Conservation (phyloP, 2,888 invertebrate species). For the Pseudeuparius sepicola region DNA sequence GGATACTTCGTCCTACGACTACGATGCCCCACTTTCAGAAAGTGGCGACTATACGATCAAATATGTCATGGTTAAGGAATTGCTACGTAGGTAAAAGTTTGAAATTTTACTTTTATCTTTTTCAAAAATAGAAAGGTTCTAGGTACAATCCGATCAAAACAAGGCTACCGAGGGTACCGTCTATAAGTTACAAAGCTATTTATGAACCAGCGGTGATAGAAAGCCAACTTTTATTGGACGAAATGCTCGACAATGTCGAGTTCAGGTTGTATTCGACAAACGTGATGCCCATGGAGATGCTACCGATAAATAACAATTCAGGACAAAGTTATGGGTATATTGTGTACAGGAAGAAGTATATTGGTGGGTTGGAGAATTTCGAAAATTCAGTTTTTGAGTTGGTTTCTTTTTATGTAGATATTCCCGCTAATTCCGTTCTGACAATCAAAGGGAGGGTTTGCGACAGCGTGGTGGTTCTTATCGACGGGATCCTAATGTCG, state of each 20-base stretch:
- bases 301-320: slow-evolving; percentile 34
- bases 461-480: slow-evolving; percentile 43
- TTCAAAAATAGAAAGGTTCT: no score
- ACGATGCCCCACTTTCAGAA: slow-evolving; percentile 18
- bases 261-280: slow-evolving; percentile 12
- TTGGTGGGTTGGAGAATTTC: no score
- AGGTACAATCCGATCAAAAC: slow-evolving; percentile 34
- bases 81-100: no score
- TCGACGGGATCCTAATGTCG: slow-evolving; percentile 37
- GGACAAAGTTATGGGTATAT: slow-evolving; percentile 50
- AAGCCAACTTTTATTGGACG: slow-evolving; percentile 24
- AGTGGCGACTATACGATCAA: slow-evolving; percentile 67
- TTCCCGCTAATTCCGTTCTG: slow-evolving; percentile 28
- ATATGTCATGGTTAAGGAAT: slow-evolving; percentile 47
- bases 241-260: slow-evolving; percentile 24
- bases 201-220: slow-evolving; percentile 29
- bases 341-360: slow-evolving; percentile 39
- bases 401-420: slow-evolving; percentile 24
- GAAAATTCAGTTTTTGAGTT: no score
- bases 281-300: slow-evolving; percentile 30
- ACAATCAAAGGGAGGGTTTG: slow-evolving; percentile 35
- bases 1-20: slow-evolving; percentile 19
- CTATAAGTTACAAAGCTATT: background rate
- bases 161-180: slow-evolving; percentile 52
- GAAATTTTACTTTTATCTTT: no score